These are phyloP conservation scores for Lordiphosa stackelbergi DNA, from an alignment of 1,140 invertebrate genomes.

Conservation along the genomic window DNA sequence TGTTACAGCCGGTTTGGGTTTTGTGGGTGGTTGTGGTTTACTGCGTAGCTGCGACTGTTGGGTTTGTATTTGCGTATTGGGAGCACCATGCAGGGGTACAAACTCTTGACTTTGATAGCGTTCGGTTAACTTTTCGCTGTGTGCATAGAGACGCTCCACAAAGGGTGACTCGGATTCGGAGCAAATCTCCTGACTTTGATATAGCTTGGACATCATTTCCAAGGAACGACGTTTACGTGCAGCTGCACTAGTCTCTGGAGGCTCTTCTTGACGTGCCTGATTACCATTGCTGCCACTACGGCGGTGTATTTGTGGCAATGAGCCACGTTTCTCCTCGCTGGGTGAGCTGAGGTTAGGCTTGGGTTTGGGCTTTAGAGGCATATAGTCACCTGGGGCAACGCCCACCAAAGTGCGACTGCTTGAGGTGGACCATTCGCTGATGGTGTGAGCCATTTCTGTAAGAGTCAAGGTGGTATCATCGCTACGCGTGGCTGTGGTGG, in stretches of 20 bases:
- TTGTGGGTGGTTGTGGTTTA: slow-evolving; percentile 63
- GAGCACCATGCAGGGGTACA: slow-evolving; percentile 66
- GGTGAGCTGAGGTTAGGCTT: slow-evolving; percentile 59
- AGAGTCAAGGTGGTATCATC: slow-evolving; percentile 80
- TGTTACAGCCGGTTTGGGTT: slow-evolving; percentile 67
- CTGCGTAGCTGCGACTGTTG: slow-evolving; percentile 56
- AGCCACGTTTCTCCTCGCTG: slow-evolving; percentile 65
- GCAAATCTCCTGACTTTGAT: slow-evolving; percentile 80
- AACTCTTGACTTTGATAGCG: slow-evolving; percentile 82
- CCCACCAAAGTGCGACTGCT: slow-evolving; percentile 80
- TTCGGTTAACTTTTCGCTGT: slow-evolving; percentile 80
- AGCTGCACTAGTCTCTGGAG: slow-evolving; percentile 55
- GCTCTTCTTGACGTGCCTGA: slow-evolving; percentile 40
- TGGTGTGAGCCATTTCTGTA: slow-evolving; percentile 79
- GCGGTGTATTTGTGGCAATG: slow-evolving; percentile 63
- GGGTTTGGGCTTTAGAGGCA: slow-evolving; percentile 54
- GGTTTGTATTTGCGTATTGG: slow-evolving; percentile 54
- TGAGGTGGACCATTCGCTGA: slow-evolving; percentile 81
- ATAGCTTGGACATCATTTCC: slow-evolving; percentile 78
- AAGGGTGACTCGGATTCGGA: slow-evolving; percentile 73
- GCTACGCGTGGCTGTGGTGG: slow-evolving; percentile 80
- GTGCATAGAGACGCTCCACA: slow-evolving; percentile 79
- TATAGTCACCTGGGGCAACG: slow-evolving; percentile 77
- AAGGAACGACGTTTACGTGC: slow-evolving; percentile 69
- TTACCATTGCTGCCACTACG: slow-evolving; percentile 69